phyloP scores from a whole-genome alignment of 1,140 invertebrate genomes.

The Oryzaephilus surinamensis region DNA sequence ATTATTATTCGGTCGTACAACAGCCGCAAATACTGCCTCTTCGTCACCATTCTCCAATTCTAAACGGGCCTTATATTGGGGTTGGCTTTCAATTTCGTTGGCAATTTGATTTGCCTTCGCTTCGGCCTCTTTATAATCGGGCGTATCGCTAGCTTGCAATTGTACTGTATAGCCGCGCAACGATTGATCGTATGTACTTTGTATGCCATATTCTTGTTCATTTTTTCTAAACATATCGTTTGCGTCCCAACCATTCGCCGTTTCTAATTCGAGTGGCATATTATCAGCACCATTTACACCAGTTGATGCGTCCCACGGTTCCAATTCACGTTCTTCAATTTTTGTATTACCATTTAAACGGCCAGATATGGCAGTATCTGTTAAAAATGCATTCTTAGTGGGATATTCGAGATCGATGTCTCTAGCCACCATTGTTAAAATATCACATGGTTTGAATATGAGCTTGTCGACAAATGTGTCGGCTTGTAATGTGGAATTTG shows the following conservation, averaged over 20 bases:
- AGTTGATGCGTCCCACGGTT: conserved; percentile 68
- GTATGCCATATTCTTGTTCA: conserved; percentile 80
- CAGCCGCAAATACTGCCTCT: conserved; percentile 72
- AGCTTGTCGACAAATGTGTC: conserved; percentile 69
- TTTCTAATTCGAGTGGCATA: conserved; percentile 49
- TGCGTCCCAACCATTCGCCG: conserved; percentile 84
- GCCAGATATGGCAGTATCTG: conserved; percentile 57
- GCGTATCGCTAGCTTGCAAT: conserved; percentile 70
- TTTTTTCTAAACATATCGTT: conserved; percentile 93
- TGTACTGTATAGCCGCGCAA: conserved; percentile 86
- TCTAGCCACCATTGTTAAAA: conserved; percentile 65
- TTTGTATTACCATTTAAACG: conserved; percentile 46
- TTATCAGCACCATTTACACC: conserved; percentile 47
- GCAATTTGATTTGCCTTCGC: conserved; percentile 79
- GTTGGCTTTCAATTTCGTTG: conserved; percentile 78
- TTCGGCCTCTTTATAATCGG: conserved; percentile 76
- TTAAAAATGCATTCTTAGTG: conserved; percentile 73
- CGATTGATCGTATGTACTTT: conserved; percentile 70
- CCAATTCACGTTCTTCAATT: conserved; percentile 65
- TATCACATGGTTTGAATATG: conserved; percentile 74
- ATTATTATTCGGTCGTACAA: conserved; percentile 42
- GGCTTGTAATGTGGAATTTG: conserved; percentile 39
- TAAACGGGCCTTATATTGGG: conserved; percentile 64
- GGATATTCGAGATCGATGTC: conserved; percentile 84
- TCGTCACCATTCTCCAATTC: conserved; percentile 88